phyloP scores from a whole-genome alignment of 2,797 vertebrate species.

The Hypotaenidia okinawae region DNA sequence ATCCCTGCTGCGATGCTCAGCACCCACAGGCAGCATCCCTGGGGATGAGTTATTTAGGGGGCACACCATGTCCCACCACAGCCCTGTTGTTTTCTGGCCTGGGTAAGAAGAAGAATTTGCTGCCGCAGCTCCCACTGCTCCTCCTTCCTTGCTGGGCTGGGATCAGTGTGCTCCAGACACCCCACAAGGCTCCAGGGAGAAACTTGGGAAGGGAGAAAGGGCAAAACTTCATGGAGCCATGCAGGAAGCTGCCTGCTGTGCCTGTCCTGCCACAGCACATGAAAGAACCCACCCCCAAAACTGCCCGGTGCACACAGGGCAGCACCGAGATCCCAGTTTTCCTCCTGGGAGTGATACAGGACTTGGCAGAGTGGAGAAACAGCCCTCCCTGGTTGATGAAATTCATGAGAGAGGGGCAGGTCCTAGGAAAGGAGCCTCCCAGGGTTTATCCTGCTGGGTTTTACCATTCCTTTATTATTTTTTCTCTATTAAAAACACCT shows the following conservation, averaged over 20 bases:
- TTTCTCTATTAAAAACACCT: background rate
- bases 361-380: background rate
- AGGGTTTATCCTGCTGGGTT: background rate
- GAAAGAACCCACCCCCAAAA: background rate
- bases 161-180: accelerated
- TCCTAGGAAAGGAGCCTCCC: background rate
- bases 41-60: background rate
- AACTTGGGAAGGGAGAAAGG: background rate
- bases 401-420: background rate
- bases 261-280: background rate
- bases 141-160: background rate
- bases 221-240: background rate
- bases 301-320: accelerated
- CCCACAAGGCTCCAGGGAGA: background rate
- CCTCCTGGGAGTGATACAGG: background rate
- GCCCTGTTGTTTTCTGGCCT: background rate
- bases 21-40: background rate
- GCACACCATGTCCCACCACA: background rate
- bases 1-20: background rate
- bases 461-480: background rate
- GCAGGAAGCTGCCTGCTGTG: background rate
- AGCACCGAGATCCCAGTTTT: background rate
- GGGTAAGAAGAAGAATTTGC: background rate
- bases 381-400: background rate
- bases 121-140: background rate